Evolutionary conservation across 2,113 vertebrate species (phyloP).

Genomic region (Sinosuthora webbiana): DNA sequence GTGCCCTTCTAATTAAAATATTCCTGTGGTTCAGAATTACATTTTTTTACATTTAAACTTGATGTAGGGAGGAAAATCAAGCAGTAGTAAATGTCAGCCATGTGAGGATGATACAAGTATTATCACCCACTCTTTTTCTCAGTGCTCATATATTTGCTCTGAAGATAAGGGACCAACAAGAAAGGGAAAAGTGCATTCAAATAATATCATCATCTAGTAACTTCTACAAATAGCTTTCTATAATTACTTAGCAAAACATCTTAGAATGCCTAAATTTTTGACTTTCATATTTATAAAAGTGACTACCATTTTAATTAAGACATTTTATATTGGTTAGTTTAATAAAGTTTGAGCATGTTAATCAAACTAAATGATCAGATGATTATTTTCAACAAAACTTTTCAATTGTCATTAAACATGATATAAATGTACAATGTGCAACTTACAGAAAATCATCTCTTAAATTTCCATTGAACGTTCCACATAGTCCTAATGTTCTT

Average conservation of each 20-base stretch:
- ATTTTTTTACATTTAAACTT: not conserved
- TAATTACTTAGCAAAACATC: not conserved
- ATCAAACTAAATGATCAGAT: not conserved
- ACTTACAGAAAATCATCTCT: slow-evolving; percentile 98
- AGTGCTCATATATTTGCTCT: not conserved
- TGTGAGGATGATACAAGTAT: not conserved
- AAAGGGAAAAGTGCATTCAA: not conserved
- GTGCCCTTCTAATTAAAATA: not conserved
- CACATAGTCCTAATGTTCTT: slow-evolving; percentile 91
- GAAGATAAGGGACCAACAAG: not conserved
- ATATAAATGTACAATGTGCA: not conserved
- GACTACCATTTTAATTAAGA: not conserved
- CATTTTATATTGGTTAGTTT: not conserved
- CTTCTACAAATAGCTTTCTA: not conserved
- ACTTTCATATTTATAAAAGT: not conserved
- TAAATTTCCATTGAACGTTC: slow-evolving; percentile 95
- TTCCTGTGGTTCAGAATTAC: not conserved
- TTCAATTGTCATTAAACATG: not conserved
- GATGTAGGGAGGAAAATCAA: not conserved
- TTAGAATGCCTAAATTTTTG: not conserved
- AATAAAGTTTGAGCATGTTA: not conserved
- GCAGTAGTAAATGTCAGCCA: not conserved
- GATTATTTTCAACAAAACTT: not conserved
- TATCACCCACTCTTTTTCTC: not conserved
- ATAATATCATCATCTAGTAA: not conserved